These are phyloP conservation scores for Calephelis virginiensis DNA, from an alignment of 1,140 invertebrate genomes.

Conservation along the genomic window DNA sequence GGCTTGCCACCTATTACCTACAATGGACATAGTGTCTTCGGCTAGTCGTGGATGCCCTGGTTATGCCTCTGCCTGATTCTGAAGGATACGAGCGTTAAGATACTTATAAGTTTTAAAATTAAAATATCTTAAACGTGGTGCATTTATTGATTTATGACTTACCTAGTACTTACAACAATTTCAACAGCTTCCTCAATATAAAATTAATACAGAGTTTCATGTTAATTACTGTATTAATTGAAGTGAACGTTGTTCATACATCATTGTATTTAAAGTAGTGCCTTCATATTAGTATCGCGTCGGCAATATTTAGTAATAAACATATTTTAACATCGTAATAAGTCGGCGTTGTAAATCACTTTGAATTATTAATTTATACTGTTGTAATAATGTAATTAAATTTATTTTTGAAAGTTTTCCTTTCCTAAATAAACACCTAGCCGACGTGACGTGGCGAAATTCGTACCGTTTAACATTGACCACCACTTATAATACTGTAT, in stretches of 20 bases:
- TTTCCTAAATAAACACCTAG: background rate
- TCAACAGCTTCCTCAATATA: background rate
- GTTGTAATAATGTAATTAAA: background rate
- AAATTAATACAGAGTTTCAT: background rate
- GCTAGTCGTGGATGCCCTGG: no score
- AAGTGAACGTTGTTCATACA: background rate
- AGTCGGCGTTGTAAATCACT: background rate
- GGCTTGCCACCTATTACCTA: no score
- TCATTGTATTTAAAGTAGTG: constrained; percentile 7
- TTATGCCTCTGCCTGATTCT: no score
- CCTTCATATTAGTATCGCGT: constrained; percentile 2
- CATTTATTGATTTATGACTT: no score
- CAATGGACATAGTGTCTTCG: no score
- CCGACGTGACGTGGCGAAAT: no score
- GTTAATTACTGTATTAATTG: background rate
- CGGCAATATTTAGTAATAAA: constrained; percentile 8
- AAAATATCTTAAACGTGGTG: no score
- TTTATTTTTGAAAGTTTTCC: background rate
- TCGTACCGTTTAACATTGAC: no score
- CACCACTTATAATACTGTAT: no score
- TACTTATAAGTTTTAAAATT: no score
- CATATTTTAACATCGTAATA: constrained; percentile 4
- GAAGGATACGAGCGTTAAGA: no score
- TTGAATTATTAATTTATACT: background rate
- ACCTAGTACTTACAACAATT: background rate